Conservation (phyloP, 2,888 invertebrate species). For the Ophion slaviceki region DNA sequence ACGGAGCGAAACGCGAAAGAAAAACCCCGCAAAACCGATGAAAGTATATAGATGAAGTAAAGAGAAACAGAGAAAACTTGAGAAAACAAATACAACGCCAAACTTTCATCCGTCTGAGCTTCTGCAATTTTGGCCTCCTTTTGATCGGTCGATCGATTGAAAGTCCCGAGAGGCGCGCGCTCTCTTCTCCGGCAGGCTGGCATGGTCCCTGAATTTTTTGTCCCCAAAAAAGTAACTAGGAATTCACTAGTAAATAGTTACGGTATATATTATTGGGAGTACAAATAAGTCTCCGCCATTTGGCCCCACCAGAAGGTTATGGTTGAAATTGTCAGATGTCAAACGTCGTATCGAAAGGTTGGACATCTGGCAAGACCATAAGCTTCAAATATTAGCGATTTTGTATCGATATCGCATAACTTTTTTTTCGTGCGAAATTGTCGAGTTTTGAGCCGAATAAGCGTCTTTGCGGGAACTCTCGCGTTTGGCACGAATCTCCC, state of each 20-base stretch:
- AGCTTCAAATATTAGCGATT: no score
- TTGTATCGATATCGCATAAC: no score
- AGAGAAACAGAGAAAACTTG: background rate
- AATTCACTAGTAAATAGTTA: background rate
- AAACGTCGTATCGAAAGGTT: no score
- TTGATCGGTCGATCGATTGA: background rate
- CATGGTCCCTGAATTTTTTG: background rate
- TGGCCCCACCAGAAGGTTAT: no score
- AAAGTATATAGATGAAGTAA: slow-evolving; percentile 28
- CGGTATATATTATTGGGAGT: background rate
- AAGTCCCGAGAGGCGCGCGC: background rate
- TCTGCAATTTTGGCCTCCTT: background rate
- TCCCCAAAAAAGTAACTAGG: background rate
- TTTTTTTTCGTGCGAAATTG: no score
- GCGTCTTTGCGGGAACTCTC: no score
- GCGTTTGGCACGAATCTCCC: no score
- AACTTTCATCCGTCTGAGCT: background rate
- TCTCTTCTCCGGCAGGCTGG: background rate
- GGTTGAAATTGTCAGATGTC: no score
- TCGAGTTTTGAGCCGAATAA: no score
- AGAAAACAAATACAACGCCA: background rate
- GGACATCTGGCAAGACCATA: no score
- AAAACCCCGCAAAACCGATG: slow-evolving; percentile 30
- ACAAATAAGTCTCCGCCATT: no score
- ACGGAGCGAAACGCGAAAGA: background rate